Evolutionary conservation across 1,140 invertebrate genomes (phyloP), one percentile per base, ranked within the genome.

Genomic region (Dysdera silvatica): DNA sequence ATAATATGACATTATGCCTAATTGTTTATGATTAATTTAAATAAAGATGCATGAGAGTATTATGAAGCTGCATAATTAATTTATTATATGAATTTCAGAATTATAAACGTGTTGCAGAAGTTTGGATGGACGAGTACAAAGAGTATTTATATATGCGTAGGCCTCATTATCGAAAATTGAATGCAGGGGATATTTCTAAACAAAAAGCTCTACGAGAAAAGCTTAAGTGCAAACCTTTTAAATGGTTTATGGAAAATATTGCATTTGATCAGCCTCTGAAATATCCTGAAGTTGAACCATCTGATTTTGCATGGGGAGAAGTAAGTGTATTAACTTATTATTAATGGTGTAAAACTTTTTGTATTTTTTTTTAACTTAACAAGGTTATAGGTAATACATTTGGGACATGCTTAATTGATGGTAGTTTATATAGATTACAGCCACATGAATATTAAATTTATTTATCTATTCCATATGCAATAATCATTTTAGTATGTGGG

Each of bases 221-320:
- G 48, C 49, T 72, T 6, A 58, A 69, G 24, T 72, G 71, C 41
- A 69, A 71, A 43, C 61, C 71, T 28, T 99, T 99, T 78, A 86
- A 88, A 70, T 99, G 96, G 96, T 99, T 97, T 78, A 76, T 99
- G 71, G 84, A 94, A 67, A 88, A 97, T 73, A 91, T 99, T 32
- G 94, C 95, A 1, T 96, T 96, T 76, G 95, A 98, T 79, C 79
- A 97, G n/a, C 81, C 84, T 0, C 85, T 88, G 54, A 86, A 86
- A 62, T 98, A 98, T 79, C 95, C 95, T 16, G 87, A 90, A 0
- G 78, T 97, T 5, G 93, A 96, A 74, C 93, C 94, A 0, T 84
- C 85, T 24, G 85, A 92, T 68, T 89, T 87, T 73, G 93, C 87
- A 18, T 79, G 78, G 58, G 95, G 92, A 61, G 85, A 87, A 73